Evolutionary conservation across 2,113 vertebrate genomes (phyloP).

Genomic region (Tyto alba): DNA sequence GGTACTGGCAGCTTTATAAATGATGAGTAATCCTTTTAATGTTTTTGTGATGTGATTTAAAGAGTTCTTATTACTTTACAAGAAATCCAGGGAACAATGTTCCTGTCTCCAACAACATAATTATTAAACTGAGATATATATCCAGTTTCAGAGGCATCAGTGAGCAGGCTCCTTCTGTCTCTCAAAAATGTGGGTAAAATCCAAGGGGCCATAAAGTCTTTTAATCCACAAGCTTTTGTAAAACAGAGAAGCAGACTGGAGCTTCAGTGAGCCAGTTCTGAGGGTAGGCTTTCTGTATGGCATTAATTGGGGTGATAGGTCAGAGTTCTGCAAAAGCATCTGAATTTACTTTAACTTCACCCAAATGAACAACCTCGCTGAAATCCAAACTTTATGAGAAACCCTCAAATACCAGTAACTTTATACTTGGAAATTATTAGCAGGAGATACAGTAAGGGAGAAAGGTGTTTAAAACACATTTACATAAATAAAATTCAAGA

Average conservation of each 20-base stretch:
- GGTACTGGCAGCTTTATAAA: background rate
- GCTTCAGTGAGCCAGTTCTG: background rate
- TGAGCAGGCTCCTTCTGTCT: background rate
- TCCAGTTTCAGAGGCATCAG: background rate
- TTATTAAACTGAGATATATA: background rate
- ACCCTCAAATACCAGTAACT: background rate
- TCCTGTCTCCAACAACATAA: background rate
- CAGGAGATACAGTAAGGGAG: background rate
- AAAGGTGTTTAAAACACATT: conserved; percentile 37
- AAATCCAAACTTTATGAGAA: background rate
- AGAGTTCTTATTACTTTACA: background rate
- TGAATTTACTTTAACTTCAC: background rate
- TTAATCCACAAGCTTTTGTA: background rate
- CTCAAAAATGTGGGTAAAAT: background rate
- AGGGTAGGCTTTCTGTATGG: background rate
- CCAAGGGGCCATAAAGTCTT: background rate
- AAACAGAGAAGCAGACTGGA: background rate
- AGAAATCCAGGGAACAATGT: background rate
- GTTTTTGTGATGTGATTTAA: background rate
- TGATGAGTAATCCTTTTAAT: background rate
- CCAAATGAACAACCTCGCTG: background rate
- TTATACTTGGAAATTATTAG: background rate
- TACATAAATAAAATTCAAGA: conserved; percentile 55
- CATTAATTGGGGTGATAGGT: background rate
- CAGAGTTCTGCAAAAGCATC: background rate